A percentile compares a stretch with the other conserved stretches of the same genome.
Conservation (phyloP, 2,113 vertebrate species). For the Laterallus jamaicensis region DNA sequence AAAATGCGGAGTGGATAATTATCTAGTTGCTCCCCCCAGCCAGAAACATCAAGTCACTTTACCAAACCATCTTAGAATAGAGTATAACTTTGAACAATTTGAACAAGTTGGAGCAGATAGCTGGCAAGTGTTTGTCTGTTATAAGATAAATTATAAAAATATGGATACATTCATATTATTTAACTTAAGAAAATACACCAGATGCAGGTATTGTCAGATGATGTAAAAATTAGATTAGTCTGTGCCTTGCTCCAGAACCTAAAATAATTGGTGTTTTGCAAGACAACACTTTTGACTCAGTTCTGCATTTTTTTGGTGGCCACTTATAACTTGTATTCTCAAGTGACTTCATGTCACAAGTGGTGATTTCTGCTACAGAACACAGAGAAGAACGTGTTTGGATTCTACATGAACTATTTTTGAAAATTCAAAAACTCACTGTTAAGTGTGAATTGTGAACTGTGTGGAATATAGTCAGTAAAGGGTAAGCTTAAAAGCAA, state of each 20-base stretch:
- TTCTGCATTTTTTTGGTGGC: neutral
- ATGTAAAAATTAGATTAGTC: neutral
- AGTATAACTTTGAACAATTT: neutral
- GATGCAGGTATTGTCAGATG: neutral
- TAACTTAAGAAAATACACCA: neutral
- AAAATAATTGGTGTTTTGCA: neutral
- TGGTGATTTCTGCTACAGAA: rapidly evolving
- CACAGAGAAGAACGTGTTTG: neutral
- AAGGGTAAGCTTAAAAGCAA: neutral
- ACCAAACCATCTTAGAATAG: neutral
- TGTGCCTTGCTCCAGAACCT: neutral
- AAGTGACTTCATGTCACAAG: neutral
- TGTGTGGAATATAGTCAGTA: neutral
- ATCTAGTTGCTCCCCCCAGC: neutral
- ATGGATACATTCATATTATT: neutral
- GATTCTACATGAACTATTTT: neutral
- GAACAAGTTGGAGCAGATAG: neutral
- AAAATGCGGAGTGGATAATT: neutral
- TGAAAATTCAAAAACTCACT: neutral
- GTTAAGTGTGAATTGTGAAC: rapidly evolving
- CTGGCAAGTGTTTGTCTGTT: neutral
- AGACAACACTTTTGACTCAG: neutral
- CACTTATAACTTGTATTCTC: neutral
- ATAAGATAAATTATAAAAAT: neutral
- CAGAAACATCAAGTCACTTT: neutral